Conservation (phyloP, 2,888 invertebrate genomes). For the Cyrtodaria siliqua region DNA sequence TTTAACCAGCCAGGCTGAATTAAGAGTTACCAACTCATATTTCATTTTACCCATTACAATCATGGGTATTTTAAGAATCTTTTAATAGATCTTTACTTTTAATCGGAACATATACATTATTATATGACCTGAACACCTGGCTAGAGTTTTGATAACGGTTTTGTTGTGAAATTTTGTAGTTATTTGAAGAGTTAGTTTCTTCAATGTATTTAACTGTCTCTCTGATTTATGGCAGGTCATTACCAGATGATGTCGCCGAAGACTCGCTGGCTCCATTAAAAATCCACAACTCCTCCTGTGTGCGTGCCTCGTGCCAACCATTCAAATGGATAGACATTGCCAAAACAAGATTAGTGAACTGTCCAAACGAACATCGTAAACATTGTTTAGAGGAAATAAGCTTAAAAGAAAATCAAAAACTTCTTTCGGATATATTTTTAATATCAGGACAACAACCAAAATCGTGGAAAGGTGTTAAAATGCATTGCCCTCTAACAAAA, state of each 20-base stretch:
- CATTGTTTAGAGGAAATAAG: constrained; percentile 47
- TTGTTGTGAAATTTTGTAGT: neutral
- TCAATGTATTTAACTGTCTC: neutral
- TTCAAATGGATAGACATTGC: constrained; percentile 59
- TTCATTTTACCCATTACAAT: too few relatives aligned
- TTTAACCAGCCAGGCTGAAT: too few relatives aligned
- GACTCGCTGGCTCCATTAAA: constrained; percentile 55
- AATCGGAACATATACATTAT: too few relatives aligned
- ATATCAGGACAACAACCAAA: constrained; percentile 34
- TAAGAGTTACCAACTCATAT: too few relatives aligned
- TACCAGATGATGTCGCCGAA: constrained; percentile 60
- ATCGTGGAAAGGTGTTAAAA: constrained; percentile 47
- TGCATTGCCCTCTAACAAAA: constrained; percentile 61
- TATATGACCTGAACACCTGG: too few relatives aligned
- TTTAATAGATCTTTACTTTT: too few relatives aligned
- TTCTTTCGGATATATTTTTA: constrained; percentile 60
- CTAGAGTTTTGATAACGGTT: too few relatives aligned
- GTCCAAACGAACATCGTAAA: constrained; percentile 57
- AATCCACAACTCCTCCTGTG: constrained; percentile 40
- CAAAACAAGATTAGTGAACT: constrained; percentile 42
- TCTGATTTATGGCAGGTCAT: constrained; percentile 32
- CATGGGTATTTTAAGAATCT: too few relatives aligned
- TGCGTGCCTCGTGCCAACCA: constrained; percentile 61
- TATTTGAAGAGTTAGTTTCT: neutral
- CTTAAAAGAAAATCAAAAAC: constrained; percentile 55